phyloP scores from a whole-genome alignment of 2,113 vertebrate genomes.

The Lepidothrix coronata region DNA sequence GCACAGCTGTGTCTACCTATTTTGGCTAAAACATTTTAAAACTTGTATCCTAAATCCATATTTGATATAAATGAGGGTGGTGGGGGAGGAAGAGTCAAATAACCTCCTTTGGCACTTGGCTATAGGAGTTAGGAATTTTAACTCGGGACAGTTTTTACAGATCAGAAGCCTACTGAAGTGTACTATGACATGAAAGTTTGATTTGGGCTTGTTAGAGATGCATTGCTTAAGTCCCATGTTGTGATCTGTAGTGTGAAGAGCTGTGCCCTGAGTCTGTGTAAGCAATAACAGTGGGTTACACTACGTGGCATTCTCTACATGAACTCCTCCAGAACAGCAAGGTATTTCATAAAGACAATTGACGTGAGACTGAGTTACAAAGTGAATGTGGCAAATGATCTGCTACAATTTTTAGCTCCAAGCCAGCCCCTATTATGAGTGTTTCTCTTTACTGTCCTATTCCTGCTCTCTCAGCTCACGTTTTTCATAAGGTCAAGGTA shows the following conservation, averaged over 20 bases:
- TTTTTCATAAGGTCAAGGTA: background rate
- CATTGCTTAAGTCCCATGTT: background rate
- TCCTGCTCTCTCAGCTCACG: background rate
- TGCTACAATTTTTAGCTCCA: background rate
- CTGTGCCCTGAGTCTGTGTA: background rate
- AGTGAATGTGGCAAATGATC: background rate
- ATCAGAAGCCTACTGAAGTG: background rate
- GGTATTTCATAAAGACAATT: background rate
- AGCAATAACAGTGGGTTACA: background rate
- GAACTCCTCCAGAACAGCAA: background rate
- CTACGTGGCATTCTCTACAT: background rate
- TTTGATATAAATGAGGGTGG: background rate
- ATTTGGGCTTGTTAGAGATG: background rate
- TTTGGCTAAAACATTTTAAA: background rate
- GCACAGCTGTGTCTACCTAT: background rate
- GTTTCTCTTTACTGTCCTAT: background rate
- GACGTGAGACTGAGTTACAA: background rate
- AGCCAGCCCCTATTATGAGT: background rate
- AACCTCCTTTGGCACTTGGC: background rate
- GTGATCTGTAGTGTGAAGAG: background rate
- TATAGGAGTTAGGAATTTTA: background rate
- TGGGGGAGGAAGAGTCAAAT: background rate
- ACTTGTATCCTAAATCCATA: background rate
- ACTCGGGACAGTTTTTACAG: background rate
- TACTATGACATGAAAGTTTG: background rate